A percentile compares a stretch with the other conserved stretches of the same genome.
These are phyloP conservation scores for Grus americana DNA, from an alignment of 2,113 vertebrate genomes.

Conservation along the genomic window DNA sequence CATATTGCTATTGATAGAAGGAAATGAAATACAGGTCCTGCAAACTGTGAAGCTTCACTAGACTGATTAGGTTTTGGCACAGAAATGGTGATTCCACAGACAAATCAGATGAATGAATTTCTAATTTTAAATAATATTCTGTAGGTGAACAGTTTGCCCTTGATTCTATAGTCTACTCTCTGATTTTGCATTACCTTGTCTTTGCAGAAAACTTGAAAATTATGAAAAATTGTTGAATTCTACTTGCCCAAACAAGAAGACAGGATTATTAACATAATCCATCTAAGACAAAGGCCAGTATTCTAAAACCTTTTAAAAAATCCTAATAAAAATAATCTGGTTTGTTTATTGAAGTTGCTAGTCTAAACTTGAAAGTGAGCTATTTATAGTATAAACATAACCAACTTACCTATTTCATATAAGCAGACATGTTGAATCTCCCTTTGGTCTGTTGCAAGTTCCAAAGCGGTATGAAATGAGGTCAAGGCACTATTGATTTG, in stretches of 20 bases:
- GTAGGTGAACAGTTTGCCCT: neutral
- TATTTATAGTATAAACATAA: neutral
- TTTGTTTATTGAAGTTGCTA: neutral
- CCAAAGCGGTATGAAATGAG: constrained; percentile 95
- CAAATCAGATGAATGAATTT: neutral
- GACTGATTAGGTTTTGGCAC: neutral
- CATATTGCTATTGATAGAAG: neutral
- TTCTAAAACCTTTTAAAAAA: neutral
- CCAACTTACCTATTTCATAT: constrained; percentile 92
- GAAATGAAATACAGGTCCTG: neutral
- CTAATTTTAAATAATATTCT: neutral
- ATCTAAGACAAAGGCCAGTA: neutral
- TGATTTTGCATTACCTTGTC: neutral
- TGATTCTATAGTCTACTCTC: neutral
- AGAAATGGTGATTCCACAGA: neutral
- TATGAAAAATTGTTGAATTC: neutral
- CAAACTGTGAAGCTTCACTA: neutral
- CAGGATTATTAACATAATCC: neutral
- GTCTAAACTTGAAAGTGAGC: neutral
- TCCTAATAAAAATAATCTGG: neutral
- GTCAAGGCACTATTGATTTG: constrained; percentile 98
- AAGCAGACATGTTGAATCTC: constrained; percentile 98
- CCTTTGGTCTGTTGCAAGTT: constrained; percentile 95
- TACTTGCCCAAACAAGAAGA: neutral
- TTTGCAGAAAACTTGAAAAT: neutral